Percentiles rank a stretch among this genome's conserved stretches.
Evolutionary conservation across 2,113 vertebrate species (phyloP).

Genomic region (Heloderma charlesbogerti): DNA sequence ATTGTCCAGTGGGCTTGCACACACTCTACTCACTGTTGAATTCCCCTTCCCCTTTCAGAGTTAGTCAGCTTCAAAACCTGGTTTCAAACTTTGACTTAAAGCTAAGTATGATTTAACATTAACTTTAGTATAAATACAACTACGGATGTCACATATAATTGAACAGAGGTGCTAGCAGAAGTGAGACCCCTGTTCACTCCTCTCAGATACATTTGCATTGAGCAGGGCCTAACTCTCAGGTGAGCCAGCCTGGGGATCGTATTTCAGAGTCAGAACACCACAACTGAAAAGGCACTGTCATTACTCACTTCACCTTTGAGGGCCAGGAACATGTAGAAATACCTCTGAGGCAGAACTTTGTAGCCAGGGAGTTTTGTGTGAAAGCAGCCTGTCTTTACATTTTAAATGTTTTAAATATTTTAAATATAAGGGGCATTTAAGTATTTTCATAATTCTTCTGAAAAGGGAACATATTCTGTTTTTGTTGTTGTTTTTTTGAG

Average conservation of each 20-base stretch:
- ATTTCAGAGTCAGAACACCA: background rate
- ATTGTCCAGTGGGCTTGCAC: background rate
- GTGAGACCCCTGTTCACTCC: too few relatives aligned
- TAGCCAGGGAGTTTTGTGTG: background rate
- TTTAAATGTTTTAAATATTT: background rate
- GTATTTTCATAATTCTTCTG: background rate
- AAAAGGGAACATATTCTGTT: background rate
- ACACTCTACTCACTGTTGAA: background rate
- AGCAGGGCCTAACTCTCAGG: too few relatives aligned
- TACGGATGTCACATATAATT: too few relatives aligned
- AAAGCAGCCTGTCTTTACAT: background rate
- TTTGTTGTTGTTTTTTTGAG: background rate
- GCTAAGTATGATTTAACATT: too few relatives aligned
- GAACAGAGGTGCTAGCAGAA: background rate
- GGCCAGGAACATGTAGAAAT: background rate
- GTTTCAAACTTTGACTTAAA: too few relatives aligned
- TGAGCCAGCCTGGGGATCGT: background rate
- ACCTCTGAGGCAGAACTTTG: background rate
- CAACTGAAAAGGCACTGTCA: background rate
- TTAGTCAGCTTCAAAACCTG: background rate
- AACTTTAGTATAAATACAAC: too few relatives aligned
- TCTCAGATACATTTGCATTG: too few relatives aligned
- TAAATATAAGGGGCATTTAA: constrained; percentile 8
- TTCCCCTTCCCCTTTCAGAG: background rate
- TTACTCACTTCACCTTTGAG: background rate